These are phyloP conservation scores for Eupristina koningsbergeri DNA, from an alignment of 1,140 invertebrate species.

Conservation along the genomic window DNA sequence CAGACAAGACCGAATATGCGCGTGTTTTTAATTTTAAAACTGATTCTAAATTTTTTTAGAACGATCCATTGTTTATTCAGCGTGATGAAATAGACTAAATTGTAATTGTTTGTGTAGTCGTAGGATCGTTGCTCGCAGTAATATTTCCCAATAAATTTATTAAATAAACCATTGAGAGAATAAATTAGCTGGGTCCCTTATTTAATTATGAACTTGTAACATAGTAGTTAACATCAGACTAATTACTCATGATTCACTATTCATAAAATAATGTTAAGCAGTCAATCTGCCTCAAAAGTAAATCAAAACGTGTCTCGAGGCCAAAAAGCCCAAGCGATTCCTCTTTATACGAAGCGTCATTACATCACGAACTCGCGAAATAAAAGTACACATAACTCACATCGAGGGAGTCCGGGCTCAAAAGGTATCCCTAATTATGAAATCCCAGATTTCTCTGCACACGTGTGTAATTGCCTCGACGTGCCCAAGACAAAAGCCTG, in stretches of 20 bases:
- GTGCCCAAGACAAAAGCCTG: constrained; percentile 13
- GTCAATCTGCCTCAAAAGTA: neutral
- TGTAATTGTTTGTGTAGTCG: neutral
- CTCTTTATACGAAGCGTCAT: neutral
- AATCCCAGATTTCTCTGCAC: constrained; percentile 30
- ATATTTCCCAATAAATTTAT: neutral
- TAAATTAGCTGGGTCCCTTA: neutral
- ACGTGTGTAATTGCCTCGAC: constrained; percentile 1
- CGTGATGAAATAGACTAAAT: neutral
- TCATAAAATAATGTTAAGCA: neutral
- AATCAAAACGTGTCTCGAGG: constrained; percentile 14
- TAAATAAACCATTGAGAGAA: neutral
- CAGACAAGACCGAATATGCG: neutral
- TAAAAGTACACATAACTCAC: neutral
- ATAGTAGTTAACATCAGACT: neutral
- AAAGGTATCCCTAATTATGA: constrained; percentile 35
- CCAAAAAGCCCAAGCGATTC: neutral
- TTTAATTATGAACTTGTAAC: constrained; percentile 4
- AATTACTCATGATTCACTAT: neutral
- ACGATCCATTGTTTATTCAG: neutral
- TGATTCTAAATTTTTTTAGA: neutral
- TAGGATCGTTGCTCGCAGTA: neutral
- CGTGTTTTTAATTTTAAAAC: neutral
- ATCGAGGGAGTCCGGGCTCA: neutral
- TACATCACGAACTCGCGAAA: neutral